Evolutionary conservation across 2,888 invertebrate species (phyloP).

Genomic region (Plebejus anna): DNA sequence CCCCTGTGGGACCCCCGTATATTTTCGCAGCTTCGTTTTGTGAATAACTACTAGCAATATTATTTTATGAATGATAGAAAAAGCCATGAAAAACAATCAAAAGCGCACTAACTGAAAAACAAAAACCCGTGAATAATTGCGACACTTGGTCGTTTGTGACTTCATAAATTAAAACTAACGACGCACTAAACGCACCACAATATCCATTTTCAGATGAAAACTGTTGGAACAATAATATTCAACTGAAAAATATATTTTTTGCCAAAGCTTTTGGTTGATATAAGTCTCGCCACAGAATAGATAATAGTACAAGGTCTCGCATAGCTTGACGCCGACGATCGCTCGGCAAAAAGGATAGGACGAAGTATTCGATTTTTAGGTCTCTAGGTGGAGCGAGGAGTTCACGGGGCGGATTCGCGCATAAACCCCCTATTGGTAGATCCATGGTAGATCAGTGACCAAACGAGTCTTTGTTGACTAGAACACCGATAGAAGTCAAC

Average conservation of each 20-base stretch:
- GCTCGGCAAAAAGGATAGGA: too few species aligned
- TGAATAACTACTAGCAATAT: background rate
- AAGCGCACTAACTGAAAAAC: background rate
- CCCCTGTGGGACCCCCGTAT: too few species aligned
- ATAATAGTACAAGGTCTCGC: background rate
- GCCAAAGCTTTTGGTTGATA: too few species aligned
- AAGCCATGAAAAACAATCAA: background rate
- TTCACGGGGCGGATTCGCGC: too few species aligned
- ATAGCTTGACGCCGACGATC: background rate
- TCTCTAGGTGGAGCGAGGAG: too few species aligned
- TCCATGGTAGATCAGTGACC: too few species aligned
- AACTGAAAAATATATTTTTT: background rate
- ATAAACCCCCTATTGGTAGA: too few species aligned
- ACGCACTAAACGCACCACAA: constrained; percentile 9
- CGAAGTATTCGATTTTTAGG: too few species aligned
- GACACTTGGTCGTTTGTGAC: background rate
- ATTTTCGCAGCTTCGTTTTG: background rate
- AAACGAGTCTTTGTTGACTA: too few species aligned
- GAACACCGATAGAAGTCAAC: too few species aligned
- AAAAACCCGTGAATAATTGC: background rate
- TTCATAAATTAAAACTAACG: constrained; percentile 3
- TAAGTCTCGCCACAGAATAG: too few species aligned
- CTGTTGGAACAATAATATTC: background rate
- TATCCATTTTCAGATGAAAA: constrained; percentile 5
- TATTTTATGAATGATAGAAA: background rate